Base-by-base conservation (phyloP, 2,888 invertebrate species). In the Anaspis maculata region DNA sequence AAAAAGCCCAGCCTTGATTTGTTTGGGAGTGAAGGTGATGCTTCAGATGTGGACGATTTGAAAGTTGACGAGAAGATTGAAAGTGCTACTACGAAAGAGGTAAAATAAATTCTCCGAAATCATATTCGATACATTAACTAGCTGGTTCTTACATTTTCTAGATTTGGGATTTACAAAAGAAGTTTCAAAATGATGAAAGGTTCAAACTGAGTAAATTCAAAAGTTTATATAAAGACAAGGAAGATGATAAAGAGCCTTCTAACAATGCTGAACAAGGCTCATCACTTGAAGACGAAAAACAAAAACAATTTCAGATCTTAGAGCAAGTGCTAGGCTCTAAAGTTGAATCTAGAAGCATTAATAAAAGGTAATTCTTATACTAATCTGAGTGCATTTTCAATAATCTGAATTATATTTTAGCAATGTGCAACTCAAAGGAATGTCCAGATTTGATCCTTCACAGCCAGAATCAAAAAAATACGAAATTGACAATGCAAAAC, bases 191-290 rank as follows among this genome's bases (percentile, higher is more conserved):
- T 57, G 89, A 89, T 66, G 73, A 79, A 51, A 73, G 89, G 54
- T 89, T 89, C 65, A 67, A 69, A 44, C 68, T 89, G 53, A 82
- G 85, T 64, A 71, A 78, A n/a, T n/a, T n/a, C n/a, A n/a, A n/a
- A 50, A 74, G 80, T 45, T 89, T 89, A 61, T 64, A 76, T 29
- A 79, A 82, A 28, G 71, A 73, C 27, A 69, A 72, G 11, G 62
- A 68, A 4, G 46, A 52, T 15, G 62, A 52, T 15, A 45, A 53
- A 12, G 45, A 46, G 30, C 61, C 47, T 38, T 51, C 43, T 7
- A 44, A 51, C 30, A 48, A 50, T 21, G 45, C 53, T 13, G 45
- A 52, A 13, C 42, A 56, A 32, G 51, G 45, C 28, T 30, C 41
- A 13, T 38, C 46, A 23, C 22, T 53, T 9, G 46, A 61, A 34